Evolutionary conservation across 2,888 invertebrate species (phyloP), one percentile per base, ranked within the genome.

Genomic region (Thumatha senex): DNA sequence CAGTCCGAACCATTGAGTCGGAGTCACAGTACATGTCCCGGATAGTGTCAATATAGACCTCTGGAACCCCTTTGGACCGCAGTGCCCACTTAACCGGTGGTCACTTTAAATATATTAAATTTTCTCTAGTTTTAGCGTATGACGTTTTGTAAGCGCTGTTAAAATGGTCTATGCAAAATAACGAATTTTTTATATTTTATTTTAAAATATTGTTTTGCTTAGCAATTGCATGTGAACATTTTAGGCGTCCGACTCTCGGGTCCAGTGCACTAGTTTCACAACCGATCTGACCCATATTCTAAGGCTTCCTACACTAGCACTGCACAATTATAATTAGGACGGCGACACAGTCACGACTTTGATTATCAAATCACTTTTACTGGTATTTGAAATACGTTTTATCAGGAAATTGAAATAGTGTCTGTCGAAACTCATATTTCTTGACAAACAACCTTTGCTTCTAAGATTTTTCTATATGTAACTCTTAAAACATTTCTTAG

Each of bases 281-380:
- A 71, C 50, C 31, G 35, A 47, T 66, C 63, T 68, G 74, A 63
- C 75, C 76, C 60, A 72, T 75, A 73, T 76, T 54, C 54, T 56
- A 40, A 58, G 33, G 67, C 69, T 77, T 77, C 78, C 75, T 76
- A 66, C 63, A 66, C 53, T 49, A 48, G 50, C 53, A 56, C 50
- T 8, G 48, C 55, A 58, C 59, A 70, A 72, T 62, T 68, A 78
- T 76, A 79, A 79, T 79, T 78, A 76, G 76, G 71, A 61, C 65
- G 63, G 54, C 49, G 14, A 43, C 42, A 46, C 49, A 76, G 73
- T 77, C 77, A 75, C 75, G 76, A 72, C 67, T 63, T 48, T 30
- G 31, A 53, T 53, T 49, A 54, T 48, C 49, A 65, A 70, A 66
- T 61, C 51, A 10, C 31, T 48, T 58, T 64, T 44, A 61, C 44